Percentiles rank a stretch among this genome's conserved stretches.
Evolutionary conservation across 2,797 vertebrate genomes (phyloP).

Genomic region (Lithobates pipiens): DNA sequence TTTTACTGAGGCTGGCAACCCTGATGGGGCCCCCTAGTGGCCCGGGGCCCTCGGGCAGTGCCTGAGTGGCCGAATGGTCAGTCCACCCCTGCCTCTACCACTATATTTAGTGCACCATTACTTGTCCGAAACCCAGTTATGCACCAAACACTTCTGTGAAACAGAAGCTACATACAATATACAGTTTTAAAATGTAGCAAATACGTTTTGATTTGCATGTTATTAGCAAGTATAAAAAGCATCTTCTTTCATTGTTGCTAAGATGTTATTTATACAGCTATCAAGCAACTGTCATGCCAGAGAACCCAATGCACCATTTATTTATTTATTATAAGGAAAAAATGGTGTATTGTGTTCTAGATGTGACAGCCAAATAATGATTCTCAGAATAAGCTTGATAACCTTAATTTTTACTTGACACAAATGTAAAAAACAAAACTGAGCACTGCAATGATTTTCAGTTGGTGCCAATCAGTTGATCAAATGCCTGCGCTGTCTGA

Average conservation of each 20-base stretch:
- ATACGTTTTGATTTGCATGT: background rate
- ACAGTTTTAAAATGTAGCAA: too few relatives aligned
- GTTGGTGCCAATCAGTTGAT: background rate
- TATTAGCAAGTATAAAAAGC: background rate
- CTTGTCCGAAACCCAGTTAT: background rate
- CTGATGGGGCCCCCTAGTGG: too few relatives aligned
- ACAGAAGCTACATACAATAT: background rate
- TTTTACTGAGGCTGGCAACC: too few relatives aligned
- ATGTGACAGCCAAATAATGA: slow-evolving; percentile 21
- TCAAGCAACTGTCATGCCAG: background rate
- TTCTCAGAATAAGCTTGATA: slow-evolving; percentile 30
- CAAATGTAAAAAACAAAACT: background rate
- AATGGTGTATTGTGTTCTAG: background rate
- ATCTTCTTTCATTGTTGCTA: too few relatives aligned
- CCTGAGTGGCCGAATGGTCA: too few relatives aligned
- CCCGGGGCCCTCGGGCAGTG: too few relatives aligned
- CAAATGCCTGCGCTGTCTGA: background rate
- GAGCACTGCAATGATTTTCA: background rate
- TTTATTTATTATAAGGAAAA: background rate
- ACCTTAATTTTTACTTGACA: slow-evolving; percentile 36
- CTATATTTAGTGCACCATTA: background rate
- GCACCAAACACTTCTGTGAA: background rate
- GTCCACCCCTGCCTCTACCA: too few relatives aligned
- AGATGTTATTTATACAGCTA: background rate
- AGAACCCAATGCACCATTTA: background rate